Evolutionary conservation across 2,113 vertebrate genomes (phyloP).

Genomic region (Procavia capensis): DNA sequence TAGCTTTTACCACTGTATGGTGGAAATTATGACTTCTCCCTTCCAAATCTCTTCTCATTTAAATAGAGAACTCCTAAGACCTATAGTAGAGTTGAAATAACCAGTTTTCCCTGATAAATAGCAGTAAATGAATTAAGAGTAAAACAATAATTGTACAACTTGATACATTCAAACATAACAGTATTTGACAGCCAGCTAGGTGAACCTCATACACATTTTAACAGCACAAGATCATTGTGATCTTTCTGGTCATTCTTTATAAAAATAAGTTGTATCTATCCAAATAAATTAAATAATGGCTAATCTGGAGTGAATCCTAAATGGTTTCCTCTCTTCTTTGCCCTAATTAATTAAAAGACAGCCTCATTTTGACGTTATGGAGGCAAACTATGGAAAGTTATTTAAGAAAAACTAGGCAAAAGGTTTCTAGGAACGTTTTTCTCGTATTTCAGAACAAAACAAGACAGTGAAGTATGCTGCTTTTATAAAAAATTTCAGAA

Average conservation of each 20-base stretch:
- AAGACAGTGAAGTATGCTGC: neutral
- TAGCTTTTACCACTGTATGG: neutral
- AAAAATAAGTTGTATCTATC: neutral
- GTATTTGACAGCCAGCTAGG: neutral
- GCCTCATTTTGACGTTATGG: fast-evolving
- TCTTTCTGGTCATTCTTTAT: neutral
- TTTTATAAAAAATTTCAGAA: constrained; percentile 12
- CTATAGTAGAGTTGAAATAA: neutral
- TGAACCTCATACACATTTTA: neutral
- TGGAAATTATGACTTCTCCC: neutral
- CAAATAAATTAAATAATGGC: neutral
- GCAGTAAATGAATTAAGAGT: neutral
- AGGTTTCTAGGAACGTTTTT: neutral
- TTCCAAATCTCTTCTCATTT: neutral
- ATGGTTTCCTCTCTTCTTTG: neutral
- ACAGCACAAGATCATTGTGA: neutral
- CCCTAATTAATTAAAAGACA: constrained; percentile 1
- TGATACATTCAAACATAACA: neutral
- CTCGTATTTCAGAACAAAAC: neutral
- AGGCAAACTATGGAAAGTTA: neutral
- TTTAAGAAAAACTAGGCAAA: constrained; percentile 2
- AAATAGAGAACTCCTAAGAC: neutral
- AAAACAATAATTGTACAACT: neutral
- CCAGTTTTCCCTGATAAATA: neutral
- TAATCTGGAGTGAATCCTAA: neutral